Conservation (phyloP, 2,113 vertebrate species). For the Promerops cafer region DNA sequence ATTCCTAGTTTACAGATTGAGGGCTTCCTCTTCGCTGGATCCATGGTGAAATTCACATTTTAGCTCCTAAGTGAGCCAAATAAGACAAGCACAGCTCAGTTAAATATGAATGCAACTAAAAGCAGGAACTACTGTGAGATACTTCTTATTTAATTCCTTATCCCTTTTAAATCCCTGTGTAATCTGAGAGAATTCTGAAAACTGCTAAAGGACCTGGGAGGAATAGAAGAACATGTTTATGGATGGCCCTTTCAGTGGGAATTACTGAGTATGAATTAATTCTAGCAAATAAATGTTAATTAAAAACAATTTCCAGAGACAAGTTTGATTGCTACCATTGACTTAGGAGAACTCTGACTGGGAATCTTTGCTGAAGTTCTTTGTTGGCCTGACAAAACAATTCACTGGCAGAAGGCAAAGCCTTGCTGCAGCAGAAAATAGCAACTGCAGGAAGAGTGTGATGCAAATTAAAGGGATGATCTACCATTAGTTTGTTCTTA, state of each 20-base stretch:
- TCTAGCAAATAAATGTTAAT: neutral
- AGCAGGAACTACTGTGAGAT: neutral
- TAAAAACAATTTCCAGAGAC: accelerated
- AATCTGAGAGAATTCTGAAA: neutral
- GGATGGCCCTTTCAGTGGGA: neutral
- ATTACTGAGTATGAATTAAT: neutral
- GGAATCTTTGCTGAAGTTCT: neutral
- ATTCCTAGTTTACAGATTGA: neutral
- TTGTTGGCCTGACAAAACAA: neutral
- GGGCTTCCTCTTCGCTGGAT: neutral
- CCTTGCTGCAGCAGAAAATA: neutral
- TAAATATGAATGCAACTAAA: neutral
- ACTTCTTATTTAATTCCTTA: neutral
- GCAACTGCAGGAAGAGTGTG: neutral
- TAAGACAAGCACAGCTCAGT: neutral
- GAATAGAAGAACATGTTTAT: neutral
- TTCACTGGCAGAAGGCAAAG: neutral
- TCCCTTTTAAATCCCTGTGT: neutral
- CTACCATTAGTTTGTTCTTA: neutral
- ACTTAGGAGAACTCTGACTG: neutral
- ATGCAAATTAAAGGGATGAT: neutral
- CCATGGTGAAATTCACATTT: accelerated
- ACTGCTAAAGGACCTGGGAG: neutral
- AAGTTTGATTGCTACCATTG: neutral
- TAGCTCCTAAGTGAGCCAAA: neutral